These are phyloP conservation scores for Antheraea yamamai DNA, from an alignment of 2,888 invertebrate species.

Conservation along the genomic window DNA sequence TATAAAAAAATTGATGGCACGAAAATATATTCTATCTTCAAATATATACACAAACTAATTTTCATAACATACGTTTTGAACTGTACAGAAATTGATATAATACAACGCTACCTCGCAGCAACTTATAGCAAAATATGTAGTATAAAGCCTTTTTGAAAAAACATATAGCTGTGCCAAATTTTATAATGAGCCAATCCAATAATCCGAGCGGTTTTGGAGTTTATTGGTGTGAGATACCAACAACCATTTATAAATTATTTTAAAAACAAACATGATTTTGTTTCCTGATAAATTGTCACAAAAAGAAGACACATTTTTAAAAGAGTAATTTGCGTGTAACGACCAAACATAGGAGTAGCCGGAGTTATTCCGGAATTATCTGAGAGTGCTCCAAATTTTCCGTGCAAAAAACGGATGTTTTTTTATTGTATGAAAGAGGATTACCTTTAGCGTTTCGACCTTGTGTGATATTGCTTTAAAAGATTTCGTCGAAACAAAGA, in stretches of 20 bases:
- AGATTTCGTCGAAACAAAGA: slow-evolving; percentile 14
- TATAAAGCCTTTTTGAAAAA: too few relatives aligned
- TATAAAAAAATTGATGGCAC: too few relatives aligned
- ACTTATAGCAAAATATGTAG: too few relatives aligned
- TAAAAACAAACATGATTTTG: background rate
- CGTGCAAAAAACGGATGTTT: background rate
- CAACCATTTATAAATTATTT: background rate
- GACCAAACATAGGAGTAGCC: background rate
- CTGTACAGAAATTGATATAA: too few relatives aligned
- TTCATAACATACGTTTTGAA: too few relatives aligned
- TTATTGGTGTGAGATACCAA: too few relatives aligned
- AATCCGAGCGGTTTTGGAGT: too few relatives aligned
- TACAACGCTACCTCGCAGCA: too few relatives aligned
- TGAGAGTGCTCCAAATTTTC: background rate
- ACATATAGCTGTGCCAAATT: too few relatives aligned
- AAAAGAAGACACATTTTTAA: background rate
- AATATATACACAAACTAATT: too few relatives aligned
- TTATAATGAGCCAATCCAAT: too few relatives aligned
- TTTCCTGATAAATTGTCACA: background rate
- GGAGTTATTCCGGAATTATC: slow-evolving; percentile 5
- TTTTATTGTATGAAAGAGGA: slow-evolving; percentile 18
- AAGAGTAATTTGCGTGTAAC: slow-evolving; percentile 5
- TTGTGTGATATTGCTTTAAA: slow-evolving; percentile 13
- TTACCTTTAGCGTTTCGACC: slow-evolving; percentile 17
- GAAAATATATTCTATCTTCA: too few relatives aligned